Percentiles rank a stretch among this genome's conserved stretches.
Conservation (phyloP, 2,113 vertebrate species). For the Lophius piscatorius region DNA sequence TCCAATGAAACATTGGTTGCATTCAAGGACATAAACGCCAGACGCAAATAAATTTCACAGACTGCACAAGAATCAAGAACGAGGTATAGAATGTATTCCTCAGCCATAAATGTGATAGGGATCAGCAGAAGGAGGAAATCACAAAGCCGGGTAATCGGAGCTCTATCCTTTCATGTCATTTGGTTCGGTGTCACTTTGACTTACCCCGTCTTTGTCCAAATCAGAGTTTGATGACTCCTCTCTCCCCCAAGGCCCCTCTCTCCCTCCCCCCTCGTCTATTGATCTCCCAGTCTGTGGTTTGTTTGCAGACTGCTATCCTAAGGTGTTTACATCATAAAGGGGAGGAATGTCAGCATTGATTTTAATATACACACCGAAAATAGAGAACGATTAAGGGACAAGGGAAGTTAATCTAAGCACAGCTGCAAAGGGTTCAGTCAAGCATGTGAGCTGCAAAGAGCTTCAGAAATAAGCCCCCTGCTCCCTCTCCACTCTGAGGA, state of each 20-base stretch:
- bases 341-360: conserved; percentile 5
- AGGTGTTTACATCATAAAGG: conserved; percentile 11
- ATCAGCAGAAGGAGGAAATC: not conserved
- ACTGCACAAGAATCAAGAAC: no score
- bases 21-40: no score
- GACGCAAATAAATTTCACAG: no score
- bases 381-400: not conserved
- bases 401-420: not conserved
- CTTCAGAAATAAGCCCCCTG: not conserved
- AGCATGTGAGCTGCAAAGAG: not conserved
- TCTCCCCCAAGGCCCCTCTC: not conserved
- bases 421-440: not conserved
- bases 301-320: conserved; percentile 27
- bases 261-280: not conserved
- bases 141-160: not conserved
- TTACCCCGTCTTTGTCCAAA: not conserved
- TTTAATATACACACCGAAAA: not conserved
- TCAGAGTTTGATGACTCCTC: conserved; percentile 14
- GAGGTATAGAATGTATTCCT: not conserved
- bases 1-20: no score
- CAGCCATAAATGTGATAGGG: not conserved
- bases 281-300: not conserved
- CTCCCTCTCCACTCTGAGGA: not conserved
- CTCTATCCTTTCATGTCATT: not conserved
- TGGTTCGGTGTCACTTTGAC: not conserved